Conservation (phyloP, 2,888 invertebrate species). For the Deilephila porcellus region DNA sequence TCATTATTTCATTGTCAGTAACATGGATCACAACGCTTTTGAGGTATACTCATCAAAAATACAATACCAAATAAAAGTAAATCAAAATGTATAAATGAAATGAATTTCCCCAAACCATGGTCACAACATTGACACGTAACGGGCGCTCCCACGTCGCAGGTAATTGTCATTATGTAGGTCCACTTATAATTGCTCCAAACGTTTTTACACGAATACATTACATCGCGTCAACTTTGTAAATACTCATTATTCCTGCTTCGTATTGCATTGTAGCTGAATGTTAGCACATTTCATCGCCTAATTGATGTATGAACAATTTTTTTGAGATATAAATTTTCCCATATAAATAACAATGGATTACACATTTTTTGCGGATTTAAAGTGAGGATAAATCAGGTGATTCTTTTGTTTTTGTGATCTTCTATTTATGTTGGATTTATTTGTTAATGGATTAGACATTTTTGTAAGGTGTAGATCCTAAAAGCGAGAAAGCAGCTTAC, state of each 20-base stretch:
- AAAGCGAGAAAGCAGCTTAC: too few species aligned
- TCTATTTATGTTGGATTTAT: background rate
- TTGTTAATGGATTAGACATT: too few species aligned
- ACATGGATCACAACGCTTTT: too few species aligned
- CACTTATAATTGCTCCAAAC: slow-evolving; percentile 59
- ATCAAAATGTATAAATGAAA: background rate
- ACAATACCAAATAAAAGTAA: too few species aligned
- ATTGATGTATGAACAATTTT: slow-evolving; percentile 20
- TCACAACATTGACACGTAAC: slow-evolving; percentile 54
- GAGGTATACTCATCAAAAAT: too few species aligned
- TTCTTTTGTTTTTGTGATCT: background rate
- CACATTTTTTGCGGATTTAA: slow-evolving; percentile 1
- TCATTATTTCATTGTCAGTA: too few species aligned
- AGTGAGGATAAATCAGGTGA: background rate
- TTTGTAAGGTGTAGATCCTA: too few species aligned
- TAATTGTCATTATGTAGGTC: slow-evolving; percentile 66
- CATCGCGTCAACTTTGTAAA: slow-evolving; percentile 32
- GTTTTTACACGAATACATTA: slow-evolving; percentile 62
- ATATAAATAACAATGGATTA: background rate
- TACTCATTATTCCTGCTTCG: slow-evolving; percentile 3
- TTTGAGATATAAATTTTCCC: slow-evolving; percentile 1
- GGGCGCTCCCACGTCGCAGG: slow-evolving; percentile 57
- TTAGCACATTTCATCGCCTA: slow-evolving; percentile 26
- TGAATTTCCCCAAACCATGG: slow-evolving; percentile 33
- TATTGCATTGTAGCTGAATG: slow-evolving; percentile 2